Percentiles rank a stretch among this genome's conserved stretches.
phyloP scores from a whole-genome alignment of 1,140 invertebrate genomes.

The Eulimnadia texana region DNA sequence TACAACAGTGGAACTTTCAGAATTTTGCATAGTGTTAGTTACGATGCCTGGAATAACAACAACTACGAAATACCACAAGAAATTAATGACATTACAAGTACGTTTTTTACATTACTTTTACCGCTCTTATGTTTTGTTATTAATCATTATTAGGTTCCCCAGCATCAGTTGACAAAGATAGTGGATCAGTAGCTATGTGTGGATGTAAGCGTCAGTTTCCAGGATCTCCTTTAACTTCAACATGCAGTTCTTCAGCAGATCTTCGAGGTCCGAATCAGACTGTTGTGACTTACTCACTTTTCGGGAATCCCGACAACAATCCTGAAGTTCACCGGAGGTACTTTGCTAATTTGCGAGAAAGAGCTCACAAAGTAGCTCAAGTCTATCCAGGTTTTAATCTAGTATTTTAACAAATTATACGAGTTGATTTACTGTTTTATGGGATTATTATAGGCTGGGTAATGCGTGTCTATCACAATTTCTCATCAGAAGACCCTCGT shows the following conservation, averaged over 20 bases:
- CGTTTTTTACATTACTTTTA: no score
- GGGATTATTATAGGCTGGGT: slow-evolving; percentile 12
- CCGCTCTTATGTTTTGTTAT: no score
- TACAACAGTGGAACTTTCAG: no score
- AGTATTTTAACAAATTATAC: not conserved
- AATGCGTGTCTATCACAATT: slow-evolving; percentile 19
- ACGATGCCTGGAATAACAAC: no score
- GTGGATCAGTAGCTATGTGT: not conserved
- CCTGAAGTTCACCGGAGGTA: not conserved
- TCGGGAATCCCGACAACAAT: not conserved
- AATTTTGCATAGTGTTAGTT: no score
- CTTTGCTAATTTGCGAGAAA: slow-evolving; percentile 13
- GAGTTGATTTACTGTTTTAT: not conserved
- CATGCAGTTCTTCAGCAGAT: not conserved
- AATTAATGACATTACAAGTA: no score
- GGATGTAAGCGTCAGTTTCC: not conserved
- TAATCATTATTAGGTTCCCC: no score
- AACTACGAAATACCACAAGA: no score
- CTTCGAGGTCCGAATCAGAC: slow-evolving; percentile 1
- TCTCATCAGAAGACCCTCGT: not conserved
- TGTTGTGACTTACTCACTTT: slow-evolving; percentile 9
- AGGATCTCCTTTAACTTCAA: not conserved
- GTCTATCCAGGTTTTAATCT: slow-evolving; percentile 14
- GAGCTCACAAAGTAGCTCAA: slow-evolving; percentile 2
- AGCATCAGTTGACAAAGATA: no score